Evolutionary conservation across 1,140 invertebrate species (phyloP).

Genomic region (Panagrolaimus sp.): DNA sequence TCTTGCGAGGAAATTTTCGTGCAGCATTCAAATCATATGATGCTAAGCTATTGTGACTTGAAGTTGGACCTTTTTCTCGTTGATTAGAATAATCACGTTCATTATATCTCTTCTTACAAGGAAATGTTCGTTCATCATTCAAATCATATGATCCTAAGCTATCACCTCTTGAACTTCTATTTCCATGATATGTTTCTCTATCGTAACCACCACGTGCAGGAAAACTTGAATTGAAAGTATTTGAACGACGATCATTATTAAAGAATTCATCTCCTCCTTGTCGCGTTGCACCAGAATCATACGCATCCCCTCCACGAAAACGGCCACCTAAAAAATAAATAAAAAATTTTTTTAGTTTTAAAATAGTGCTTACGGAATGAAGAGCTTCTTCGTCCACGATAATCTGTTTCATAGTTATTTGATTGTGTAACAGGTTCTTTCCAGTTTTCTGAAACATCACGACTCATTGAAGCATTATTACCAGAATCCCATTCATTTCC

Average conservation of each 20-base stretch:
- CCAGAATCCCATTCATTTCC: background rate
- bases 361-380: background rate
- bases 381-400: background rate
- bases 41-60: too few relatives aligned
- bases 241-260: conserved; percentile 3
- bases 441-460: background rate
- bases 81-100: conserved; percentile 62
- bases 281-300: conserved; percentile 3
- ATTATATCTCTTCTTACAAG: background rate
- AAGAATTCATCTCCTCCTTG: conserved; percentile 11
- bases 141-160: background rate
- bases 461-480: conserved; percentile 9
- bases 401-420: background rate
- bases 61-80: too few relatives aligned
- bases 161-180: background rate
- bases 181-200: background rate
- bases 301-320: background rate
- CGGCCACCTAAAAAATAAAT: background rate
- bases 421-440: too few relatives aligned
- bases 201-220: background rate
- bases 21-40: too few relatives aligned
- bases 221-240: background rate
- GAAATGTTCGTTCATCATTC: background rate
- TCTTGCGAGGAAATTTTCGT: too few relatives aligned
- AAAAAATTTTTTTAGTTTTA: background rate